phyloP scores from a whole-genome alignment of 2,888 invertebrate species.

The Heteromurus nitidus region DNA sequence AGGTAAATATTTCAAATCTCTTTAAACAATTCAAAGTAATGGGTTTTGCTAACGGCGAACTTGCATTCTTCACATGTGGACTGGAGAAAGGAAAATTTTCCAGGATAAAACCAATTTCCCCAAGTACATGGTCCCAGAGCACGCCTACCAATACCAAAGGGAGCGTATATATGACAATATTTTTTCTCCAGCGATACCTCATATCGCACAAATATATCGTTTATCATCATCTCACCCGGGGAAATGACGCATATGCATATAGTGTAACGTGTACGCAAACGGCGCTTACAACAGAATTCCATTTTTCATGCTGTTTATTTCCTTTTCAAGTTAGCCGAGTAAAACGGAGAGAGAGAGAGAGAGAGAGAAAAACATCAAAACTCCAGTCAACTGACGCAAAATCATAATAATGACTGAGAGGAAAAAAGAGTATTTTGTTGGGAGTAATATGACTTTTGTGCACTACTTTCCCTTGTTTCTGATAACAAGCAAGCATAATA shows the following conservation, averaged over 20 bases:
- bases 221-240: slow-evolving; percentile 1
- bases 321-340: no score
- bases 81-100: neutral
- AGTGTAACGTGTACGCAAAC: neutral
- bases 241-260: no score
- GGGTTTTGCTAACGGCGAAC: neutral
- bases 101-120: neutral
- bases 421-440: no score
- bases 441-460: no score
- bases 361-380: no score
- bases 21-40: slow-evolving; percentile 7
- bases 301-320: no score
- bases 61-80: neutral
- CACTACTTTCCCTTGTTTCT: no score
- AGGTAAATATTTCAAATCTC: neutral
- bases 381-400: no score
- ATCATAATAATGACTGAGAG: no score
- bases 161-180: neutral
- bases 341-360: no score
- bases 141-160: neutral
- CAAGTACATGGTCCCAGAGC: neutral
- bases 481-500: no score
- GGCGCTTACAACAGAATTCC: no score
- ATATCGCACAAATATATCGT: neutral
- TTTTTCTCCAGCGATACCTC: neutral